Percentiles rank a stretch among this genome's conserved stretches.
These are phyloP conservation scores for Rhodeus uyekii DNA, from an alignment of 2,797 vertebrate genomes.

Conservation along the genomic window DNA sequence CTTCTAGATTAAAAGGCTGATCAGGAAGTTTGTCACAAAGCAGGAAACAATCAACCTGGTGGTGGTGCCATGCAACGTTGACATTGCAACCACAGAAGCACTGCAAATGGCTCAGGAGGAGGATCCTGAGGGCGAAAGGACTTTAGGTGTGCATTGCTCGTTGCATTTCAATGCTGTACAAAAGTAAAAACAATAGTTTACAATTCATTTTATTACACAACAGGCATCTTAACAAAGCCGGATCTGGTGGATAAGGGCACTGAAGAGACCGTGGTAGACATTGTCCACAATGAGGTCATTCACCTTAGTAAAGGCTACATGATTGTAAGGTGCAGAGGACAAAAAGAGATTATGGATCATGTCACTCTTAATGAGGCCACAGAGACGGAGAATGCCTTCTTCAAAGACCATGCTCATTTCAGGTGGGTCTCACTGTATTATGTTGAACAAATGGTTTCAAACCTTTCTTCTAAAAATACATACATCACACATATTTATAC, in stretches of 20 bases:
- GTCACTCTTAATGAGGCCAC: conserved; percentile 76
- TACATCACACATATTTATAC: too few species aligned
- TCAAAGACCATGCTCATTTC: conserved; percentile 72
- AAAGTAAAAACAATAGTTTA: not conserved
- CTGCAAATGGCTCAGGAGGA: conserved; percentile 87
- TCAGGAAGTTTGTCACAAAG: conserved; percentile 77
- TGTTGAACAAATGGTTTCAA: too few species aligned
- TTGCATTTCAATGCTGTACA: not conserved
- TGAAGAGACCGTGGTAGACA: conserved; percentile 74
- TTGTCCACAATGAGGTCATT: conserved; percentile 78
- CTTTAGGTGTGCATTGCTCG: conserved; percentile 75
- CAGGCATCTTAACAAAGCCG: conserved; percentile 91
- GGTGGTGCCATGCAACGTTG: conserved; percentile 88
- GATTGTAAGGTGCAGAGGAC: conserved; percentile 88
- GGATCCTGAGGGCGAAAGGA: conserved; percentile 86
- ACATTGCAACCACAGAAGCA: conserved; percentile 91
- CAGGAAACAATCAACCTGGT: conserved; percentile 89
- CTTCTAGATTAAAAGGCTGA: conserved; percentile 81
- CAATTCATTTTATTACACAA: not conserved
- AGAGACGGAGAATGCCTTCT: conserved; percentile 80
- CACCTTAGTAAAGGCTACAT: conserved; percentile 89
- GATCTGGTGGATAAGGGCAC: conserved; percentile 89
- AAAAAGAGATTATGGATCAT: conserved; percentile 82
- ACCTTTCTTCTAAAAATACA: too few species aligned
- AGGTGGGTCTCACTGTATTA: conserved; percentile 68